Conservation (phyloP, 64 coral and sea anemone genomes). For the Pocillopora damicornis region DNA sequence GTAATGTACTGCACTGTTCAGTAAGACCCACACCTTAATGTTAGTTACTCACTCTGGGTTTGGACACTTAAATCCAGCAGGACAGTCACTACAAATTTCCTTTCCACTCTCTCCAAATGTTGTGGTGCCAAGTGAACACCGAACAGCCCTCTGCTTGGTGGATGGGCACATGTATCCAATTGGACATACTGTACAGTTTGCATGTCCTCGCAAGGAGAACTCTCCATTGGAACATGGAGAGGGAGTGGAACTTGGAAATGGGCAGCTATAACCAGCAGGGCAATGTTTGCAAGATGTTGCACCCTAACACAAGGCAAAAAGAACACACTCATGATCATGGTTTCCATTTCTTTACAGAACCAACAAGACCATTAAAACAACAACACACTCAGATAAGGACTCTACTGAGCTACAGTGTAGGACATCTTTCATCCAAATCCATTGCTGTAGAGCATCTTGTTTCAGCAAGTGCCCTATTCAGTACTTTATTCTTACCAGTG, state of each 20-base stretch:
- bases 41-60: slow-evolving; percentile 78
- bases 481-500: too few species aligned
- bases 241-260: slow-evolving; percentile 48
- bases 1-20: too few species aligned
- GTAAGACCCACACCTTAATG: too few species aligned
- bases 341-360: neutral
- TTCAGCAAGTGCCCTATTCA: too few species aligned
- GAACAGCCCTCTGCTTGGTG: slow-evolving; percentile 50
- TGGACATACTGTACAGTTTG: slow-evolving; percentile 87
- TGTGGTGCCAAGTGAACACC: slow-evolving; percentile 76
- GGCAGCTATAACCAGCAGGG: slow-evolving; percentile 88
- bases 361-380: too few species aligned
- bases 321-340: too few species aligned
- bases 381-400: neutral
- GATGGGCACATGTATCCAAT: slow-evolving; percentile 84
- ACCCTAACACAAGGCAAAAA: slow-evolving; percentile 29
- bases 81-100: slow-evolving; percentile 70
- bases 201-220: slow-evolving; percentile 72
- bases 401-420: too few species aligned
- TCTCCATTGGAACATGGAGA: slow-evolving; percentile 56
- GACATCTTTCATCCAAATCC: too few species aligned
- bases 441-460: too few species aligned
- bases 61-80: slow-evolving; percentile 68
- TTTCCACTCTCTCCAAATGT: slow-evolving; percentile 63
- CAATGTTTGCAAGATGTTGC: slow-evolving; percentile 79